Conservation (phyloP, 2,888 invertebrate species). For the Strigamia crassipes region DNA sequence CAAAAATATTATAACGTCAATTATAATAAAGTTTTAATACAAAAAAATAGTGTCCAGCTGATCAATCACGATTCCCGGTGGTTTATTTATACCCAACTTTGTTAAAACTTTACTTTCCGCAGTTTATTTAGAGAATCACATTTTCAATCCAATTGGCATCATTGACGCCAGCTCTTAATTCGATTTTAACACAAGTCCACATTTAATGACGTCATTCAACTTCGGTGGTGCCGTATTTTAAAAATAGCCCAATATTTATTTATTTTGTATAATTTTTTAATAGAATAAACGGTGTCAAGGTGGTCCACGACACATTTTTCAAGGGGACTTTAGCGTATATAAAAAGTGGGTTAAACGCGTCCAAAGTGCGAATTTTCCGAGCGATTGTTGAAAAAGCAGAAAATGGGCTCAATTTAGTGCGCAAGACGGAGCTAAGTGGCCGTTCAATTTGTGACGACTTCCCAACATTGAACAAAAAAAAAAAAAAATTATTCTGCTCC, state of each 20-base stretch:
- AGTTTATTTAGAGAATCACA: not conserved
- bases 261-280: not conserved
- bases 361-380: slow-evolving; percentile 2
- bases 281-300: not conserved
- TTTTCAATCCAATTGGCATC: not conserved
- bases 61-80: too few relatives aligned
- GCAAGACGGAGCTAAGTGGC: slow-evolving; percentile 7
- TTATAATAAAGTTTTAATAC: too few relatives aligned
- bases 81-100: too few relatives aligned
- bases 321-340: not conserved
- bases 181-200: not conserved
- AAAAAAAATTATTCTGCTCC: slow-evolving; percentile 32
- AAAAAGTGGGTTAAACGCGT: slow-evolving; percentile 8
- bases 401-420: not conserved
- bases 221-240: not conserved
- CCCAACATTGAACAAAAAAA: not conserved
- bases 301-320: not conserved
- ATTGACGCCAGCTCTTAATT: not conserved
- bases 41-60: too few relatives aligned
- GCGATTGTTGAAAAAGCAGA: not conserved
- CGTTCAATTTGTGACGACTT: slow-evolving; percentile 15
- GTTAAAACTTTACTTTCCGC: too few relatives aligned
- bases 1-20: too few relatives aligned
- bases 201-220: not conserved
- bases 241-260: not conserved